Evolutionary conservation across 2,113 vertebrate genomes (phyloP), one percentile per base, ranked within the genome.

Genomic region (Speoplatyrhinus poulsoni): DNA sequence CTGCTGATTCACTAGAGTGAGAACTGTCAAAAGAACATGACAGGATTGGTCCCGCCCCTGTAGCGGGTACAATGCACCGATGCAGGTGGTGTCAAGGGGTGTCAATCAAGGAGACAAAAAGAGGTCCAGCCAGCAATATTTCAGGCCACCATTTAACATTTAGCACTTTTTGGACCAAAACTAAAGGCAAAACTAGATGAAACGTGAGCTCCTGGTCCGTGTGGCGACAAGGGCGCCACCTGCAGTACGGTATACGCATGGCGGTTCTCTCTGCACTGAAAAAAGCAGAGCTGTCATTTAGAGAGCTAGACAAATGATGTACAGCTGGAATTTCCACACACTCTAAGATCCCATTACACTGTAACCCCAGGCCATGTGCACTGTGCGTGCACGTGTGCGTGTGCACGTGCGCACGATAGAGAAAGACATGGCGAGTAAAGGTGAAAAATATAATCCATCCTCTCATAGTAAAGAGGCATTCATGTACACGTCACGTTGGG

Each of bases 301-400:
- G 67, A 57, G 33, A 80, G 65, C 41, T 47, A 61, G 64, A 81
- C 71, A 64, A 73, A 77, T 66, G 9, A 74, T 60, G 53, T 59
- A 66, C 64, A 77, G 12, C 56, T 41, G 49, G 55, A 62, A n/a
- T 61, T 7, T 17, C 46, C 46, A 32, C 16, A 65, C 58, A 67
- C 54, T 58, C 47, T 61, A 49, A 0, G 5, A 67, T 79, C 77
- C 77, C 68, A 81, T 85, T 81, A 75, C 55, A 76, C 16, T 2
- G 8, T 77, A 79, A 82, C 81, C 72, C 19, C 68, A 32, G 73
- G 76, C 69, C 15, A 3, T 59, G 32, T 59, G 10, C 4, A 48
- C 15, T 19, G 66, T 63, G 13, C 66, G 65, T 59, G 56, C 12
- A 9, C 12, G 11, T 36, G 11, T 60, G 57, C 1, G 26, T 36